A percentile compares a stretch with the other conserved stretches of the same genome.
These are phyloP conservation scores for Benitochromis conjunctus DNA, from an alignment of 2,113 vertebrate species.

Conservation along the genomic window DNA sequence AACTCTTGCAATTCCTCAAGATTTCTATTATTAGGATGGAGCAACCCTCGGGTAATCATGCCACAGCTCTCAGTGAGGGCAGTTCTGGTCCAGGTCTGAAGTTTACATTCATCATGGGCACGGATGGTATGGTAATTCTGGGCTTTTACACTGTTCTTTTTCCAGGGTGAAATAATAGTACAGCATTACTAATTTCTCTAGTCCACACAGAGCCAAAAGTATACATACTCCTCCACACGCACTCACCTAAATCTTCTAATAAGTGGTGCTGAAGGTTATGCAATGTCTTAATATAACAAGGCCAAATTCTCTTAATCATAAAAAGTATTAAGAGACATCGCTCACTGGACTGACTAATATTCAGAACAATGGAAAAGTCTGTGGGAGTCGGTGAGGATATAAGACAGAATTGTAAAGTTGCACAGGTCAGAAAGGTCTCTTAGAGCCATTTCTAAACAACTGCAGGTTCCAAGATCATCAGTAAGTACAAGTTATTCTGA, in stretches of 20 bases:
- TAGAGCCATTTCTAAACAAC: not conserved
- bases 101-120: not conserved
- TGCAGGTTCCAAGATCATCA: not conserved
- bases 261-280: not conserved
- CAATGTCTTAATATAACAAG: not conserved
- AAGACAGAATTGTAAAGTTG: not conserved
- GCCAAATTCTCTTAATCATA: not conserved
- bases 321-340: not conserved
- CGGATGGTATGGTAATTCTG: not conserved
- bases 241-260: not conserved
- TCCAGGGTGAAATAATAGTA: not conserved
- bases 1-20: not conserved
- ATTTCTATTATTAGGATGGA: not conserved
- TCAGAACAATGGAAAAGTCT: not conserved
- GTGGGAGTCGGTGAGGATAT: not conserved
- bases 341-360: not conserved
- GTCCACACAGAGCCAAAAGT: not conserved
- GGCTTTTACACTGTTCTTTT: not conserved
- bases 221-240: not conserved
- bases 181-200: not conserved
- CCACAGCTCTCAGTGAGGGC: not conserved
- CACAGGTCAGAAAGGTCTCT: not conserved
- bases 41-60: not conserved
- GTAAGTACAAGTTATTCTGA: not conserved
- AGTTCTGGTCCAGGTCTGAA: not conserved